Evolutionary conservation across 2,113 vertebrate genomes (phyloP).

Genomic region (Fukomys damarensis): DNA sequence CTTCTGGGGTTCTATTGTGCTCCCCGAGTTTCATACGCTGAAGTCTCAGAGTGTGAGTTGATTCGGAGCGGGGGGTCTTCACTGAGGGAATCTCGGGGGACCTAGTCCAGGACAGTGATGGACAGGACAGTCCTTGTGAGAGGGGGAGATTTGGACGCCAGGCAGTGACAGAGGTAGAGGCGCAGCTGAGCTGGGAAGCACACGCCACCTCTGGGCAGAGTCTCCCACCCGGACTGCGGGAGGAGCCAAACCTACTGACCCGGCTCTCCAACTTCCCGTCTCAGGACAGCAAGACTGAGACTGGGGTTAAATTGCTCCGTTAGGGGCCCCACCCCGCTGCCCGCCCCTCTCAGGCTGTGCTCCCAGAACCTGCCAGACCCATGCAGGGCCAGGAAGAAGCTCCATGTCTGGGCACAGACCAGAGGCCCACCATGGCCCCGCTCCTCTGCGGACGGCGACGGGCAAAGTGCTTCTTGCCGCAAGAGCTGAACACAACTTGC

Average conservation of each 20-base stretch:
- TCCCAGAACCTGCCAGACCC: not conserved
- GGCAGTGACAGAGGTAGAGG: not conserved
- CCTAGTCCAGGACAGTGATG: rapidly evolving
- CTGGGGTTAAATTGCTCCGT: rapidly evolving
- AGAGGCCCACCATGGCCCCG: not conserved
- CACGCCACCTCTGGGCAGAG: rapidly evolving
- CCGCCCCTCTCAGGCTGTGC: not conserved
- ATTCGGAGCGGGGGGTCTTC: not conserved
- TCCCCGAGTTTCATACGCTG: rapidly evolving
- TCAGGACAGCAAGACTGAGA: rapidly evolving
- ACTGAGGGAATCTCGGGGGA: not conserved
- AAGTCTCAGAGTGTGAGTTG: not conserved
- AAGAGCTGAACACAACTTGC: not conserved
- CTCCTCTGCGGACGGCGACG: not conserved
- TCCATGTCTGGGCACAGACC: rapidly evolving
- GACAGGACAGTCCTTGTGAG: too few species aligned
- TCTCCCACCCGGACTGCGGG: not conserved
- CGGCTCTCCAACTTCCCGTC: not conserved
- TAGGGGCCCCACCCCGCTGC: rapidly evolving
- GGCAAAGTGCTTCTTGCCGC: not conserved
- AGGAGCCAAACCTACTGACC: not conserved
- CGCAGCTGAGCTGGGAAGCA: rapidly evolving
- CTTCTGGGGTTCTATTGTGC: rapidly evolving
- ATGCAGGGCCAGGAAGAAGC: not conserved
- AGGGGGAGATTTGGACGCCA: not conserved